Base-by-base conservation (phyloP, 2,113 vertebrate species). In the Lucifuga dentata region DNA sequence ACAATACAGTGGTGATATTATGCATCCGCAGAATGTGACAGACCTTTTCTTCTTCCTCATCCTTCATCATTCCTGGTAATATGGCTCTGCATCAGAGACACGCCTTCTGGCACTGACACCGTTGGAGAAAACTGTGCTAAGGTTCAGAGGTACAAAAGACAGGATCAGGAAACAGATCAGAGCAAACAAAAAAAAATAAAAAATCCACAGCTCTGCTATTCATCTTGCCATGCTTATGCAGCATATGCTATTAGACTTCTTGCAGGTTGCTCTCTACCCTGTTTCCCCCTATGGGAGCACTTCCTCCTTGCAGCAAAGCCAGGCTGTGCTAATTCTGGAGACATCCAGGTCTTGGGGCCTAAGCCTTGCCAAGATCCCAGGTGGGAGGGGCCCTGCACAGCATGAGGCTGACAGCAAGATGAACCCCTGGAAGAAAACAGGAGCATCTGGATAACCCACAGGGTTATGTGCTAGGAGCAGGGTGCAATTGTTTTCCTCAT, bases 401-500 rank as follows among this genome's bases (percentile, higher is more conserved):
- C 66, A 74, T 23, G 40, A 76, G 52, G 66, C 45, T 71, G 78
- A 73, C 60, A 75, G 39, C 48, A 36, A 83, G 52, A 82, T 67
- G 6, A 84, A 84, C 56, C 66, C 36, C 68, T 56, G 40, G 8
- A 55, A 76, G 43, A 67, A 38, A 67, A 78, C 59, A 56, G 15
- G 4, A 58, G 50, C 65, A 73, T 75, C 57, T 52, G 53, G 66
- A 50, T 53, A 86, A 78, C 76, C 67, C 45, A 51, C 46, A 65
- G 66, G 69, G 59, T 83, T 74, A 59, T 52, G 36, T 41, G 68
- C 67, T 44, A 13, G 60, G 80, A 73, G 83, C 74, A 83, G 66
- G 45, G 83, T 71, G 71, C 82, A 84, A 88, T 89, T 86, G 87
- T 89, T 89, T 91, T 80, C 75, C 80, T 85, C 77, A 87, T 85